These are phyloP conservation scores for Morpho deidamia DNA, from an alignment of 2,888 invertebrate species.

Conservation along the genomic window DNA sequence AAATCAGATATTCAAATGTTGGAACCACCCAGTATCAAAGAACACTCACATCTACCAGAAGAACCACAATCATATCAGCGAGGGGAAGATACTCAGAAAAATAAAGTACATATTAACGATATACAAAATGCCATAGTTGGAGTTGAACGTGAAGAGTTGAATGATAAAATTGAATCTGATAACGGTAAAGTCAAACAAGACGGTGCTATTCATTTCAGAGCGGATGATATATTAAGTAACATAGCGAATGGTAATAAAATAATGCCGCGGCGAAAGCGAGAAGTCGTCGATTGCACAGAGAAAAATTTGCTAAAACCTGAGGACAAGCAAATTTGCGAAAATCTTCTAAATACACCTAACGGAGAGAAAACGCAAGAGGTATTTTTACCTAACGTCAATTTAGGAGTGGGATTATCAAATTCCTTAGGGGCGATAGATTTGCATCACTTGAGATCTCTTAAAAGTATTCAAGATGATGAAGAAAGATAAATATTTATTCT, in stretches of 20 bases:
- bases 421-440: slow-evolving; percentile 39
- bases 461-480: slow-evolving; percentile 44
- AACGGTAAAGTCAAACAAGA: slow-evolving; percentile 10
- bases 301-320: slow-evolving; percentile 39
- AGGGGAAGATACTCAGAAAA: slow-evolving; percentile 48
- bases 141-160: slow-evolving; percentile 30
- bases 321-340: slow-evolving; percentile 51
- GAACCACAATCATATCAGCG: slow-evolving; percentile 61
- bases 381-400: slow-evolving; percentile 42
- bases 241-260: slow-evolving; percentile 21
- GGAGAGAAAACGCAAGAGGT: slow-evolving; percentile 25
- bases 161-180: slow-evolving; percentile 10
- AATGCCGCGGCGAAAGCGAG: slow-evolving; percentile 47
- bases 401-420: slow-evolving; percentile 40
- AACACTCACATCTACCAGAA: slow-evolving; percentile 51
- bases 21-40: slow-evolving; percentile 15
- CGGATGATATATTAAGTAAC: slow-evolving; percentile 17
- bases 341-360: slow-evolving; percentile 28
- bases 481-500: slow-evolving; percentile 28
- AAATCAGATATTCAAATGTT: background rate
- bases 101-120: slow-evolving; percentile 20
- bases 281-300: slow-evolving; percentile 53
- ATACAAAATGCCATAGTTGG: slow-evolving; percentile 44
- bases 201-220: slow-evolving; percentile 20
- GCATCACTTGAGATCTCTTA: slow-evolving; percentile 54